Base-by-base conservation (phyloP, 1,140 invertebrate genomes). In the Helicoverpa armigera region DNA sequence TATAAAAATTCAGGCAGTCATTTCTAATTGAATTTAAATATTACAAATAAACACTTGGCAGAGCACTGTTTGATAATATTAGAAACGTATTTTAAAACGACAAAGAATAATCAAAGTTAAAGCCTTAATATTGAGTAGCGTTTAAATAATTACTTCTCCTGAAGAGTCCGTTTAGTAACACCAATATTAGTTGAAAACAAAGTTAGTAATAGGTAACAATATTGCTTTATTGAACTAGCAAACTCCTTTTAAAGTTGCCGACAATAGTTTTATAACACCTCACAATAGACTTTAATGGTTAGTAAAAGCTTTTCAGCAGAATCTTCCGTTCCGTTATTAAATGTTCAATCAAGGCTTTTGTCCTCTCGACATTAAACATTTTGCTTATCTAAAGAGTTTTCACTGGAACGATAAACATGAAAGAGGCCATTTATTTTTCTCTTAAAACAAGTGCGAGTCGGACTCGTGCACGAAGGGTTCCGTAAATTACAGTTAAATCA, bases 321-420 rank as follows among this genome's bases (percentile, higher is more conserved):
- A n/a, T 60, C 31, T 74, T 60, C 31, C 5, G 31, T 74, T 60
- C 31, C 5, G 31, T 74, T 74, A 60, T 74, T 58, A 74, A 74
- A 74, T 60, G 18, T 74, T 60, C 72, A 74, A 60, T 74, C 10
- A 48, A 50, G 58, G 11, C 43, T 48, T 51, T 63, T 76, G 73
- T 63, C 58, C 43, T 51, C 4, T n/a, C 43, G 43, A 73, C 43
- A 35, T 50, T 9, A n/a, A 16, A 73, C 48, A 51, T 69, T 35
- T 65, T n/a, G 14, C 14, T 65, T 65, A 65, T 31, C 31, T 65
- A 14, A 18, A 5, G 54, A 10, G 43, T 31, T 43, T 65, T 63
- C 10, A 35, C 61, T 31, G 7, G 16, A 11, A 23, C 43, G 43
- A 69, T 51, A 69, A 67, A n/a, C 16, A n/a, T 16, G 13, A 4